phyloP scores from a whole-genome alignment of 64 coral and sea anemone species.

The Anthopleura sola region DNA sequence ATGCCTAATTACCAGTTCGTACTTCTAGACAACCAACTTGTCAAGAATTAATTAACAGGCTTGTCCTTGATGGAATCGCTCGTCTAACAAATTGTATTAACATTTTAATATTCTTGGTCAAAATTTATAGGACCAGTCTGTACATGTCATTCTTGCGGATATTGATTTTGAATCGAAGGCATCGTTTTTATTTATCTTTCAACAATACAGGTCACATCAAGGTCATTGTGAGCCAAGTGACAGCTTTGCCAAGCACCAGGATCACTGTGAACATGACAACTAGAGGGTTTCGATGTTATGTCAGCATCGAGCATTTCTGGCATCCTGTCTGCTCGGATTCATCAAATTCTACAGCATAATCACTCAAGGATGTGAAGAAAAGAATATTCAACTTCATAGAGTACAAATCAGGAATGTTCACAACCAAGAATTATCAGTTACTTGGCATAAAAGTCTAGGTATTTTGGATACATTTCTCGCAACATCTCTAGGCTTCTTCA shows the following conservation, averaged over 20 bases:
- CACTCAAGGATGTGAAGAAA: background rate
- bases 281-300: background rate
- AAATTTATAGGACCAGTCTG: background rate
- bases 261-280: background rate
- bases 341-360: background rate
- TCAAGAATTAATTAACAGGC: too few relatives aligned
- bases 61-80: too few relatives aligned
- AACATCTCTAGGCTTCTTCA: background rate
- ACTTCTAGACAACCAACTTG: too few relatives aligned
- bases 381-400: background rate
- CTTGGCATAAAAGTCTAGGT: background rate
- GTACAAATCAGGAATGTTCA: background rate
- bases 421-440: background rate
- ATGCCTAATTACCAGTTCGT: too few relatives aligned
- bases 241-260: background rate
- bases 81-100: too few relatives aligned
- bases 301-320: background rate
- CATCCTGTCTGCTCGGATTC: background rate
- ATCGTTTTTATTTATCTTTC: background rate
- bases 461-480: background rate
- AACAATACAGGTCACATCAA: background rate
- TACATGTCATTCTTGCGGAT: background rate
- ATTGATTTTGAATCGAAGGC: background rate
- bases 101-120: too few relatives aligned
- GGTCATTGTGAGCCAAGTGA: background rate